phyloP scores from a whole-genome alignment of 1,140 invertebrate species.

The Drosophila mayri region DNA sequence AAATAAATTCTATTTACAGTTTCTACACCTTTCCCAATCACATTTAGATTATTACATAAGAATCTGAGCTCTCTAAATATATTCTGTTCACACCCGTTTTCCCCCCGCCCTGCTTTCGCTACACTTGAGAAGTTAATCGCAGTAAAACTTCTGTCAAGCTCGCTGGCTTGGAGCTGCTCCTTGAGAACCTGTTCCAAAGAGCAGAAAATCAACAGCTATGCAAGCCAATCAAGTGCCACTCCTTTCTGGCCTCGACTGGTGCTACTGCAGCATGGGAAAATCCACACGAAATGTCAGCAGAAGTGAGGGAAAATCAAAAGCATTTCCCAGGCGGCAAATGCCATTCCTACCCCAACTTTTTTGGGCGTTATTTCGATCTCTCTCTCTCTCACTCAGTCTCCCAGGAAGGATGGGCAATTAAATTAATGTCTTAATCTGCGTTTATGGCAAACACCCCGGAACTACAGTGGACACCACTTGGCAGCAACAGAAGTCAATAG shows the following conservation, averaged over 20 bases:
- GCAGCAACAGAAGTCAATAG: slow-evolving; percentile 80
- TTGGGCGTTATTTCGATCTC: slow-evolving; percentile 12
- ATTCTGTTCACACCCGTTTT: neutral
- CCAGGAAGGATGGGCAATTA: slow-evolving; percentile 63
- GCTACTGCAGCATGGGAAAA: slow-evolving; percentile 64
- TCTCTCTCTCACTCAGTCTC: neutral
- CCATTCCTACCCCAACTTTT: slow-evolving; percentile 17
- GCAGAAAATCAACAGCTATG: slow-evolving; percentile 13
- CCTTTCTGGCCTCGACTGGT: slow-evolving; percentile 31
- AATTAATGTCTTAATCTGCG: slow-evolving; percentile 83
- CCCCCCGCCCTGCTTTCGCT: too few relatives aligned
- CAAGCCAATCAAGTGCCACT: slow-evolving; percentile 55
- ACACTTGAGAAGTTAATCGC: slow-evolving; percentile 15
- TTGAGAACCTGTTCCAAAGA: slow-evolving; percentile 48
- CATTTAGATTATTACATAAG: neutral
- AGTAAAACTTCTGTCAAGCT: slow-evolving; percentile 35
- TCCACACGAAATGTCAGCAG: slow-evolving; percentile 47
- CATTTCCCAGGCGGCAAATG: slow-evolving; percentile 37
- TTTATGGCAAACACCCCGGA: slow-evolving; percentile 81
- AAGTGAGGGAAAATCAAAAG: slow-evolving; percentile 59
- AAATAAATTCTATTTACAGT: neutral
- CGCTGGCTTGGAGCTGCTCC: slow-evolving; percentile 14
- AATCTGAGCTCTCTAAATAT: neutral
- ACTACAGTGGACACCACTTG: slow-evolving; percentile 66
- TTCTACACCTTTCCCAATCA: too few relatives aligned